phyloP scores from a whole-genome alignment of 1,140 invertebrate species.

The Drosophila ironensis region DNA sequence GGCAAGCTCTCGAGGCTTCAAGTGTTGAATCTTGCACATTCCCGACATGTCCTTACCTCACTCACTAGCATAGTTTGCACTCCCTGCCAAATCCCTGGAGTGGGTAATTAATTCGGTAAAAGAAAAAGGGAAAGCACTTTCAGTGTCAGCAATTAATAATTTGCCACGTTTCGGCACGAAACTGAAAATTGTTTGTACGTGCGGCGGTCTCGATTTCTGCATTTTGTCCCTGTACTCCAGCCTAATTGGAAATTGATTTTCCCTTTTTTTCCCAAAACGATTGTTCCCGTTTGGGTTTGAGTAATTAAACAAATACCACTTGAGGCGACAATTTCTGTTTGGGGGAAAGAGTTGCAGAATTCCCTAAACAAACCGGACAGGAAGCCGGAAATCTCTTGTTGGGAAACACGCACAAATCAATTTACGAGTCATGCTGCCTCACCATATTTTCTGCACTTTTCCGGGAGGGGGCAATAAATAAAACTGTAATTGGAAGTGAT shows the following conservation, averaged over 20 bases:
- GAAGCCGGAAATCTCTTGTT: neutral
- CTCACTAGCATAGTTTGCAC: constrained; percentile 28
- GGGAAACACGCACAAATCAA: constrained; percentile 68
- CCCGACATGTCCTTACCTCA: constrained; percentile 4
- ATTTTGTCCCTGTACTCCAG: constrained; percentile 24
- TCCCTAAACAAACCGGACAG: neutral
- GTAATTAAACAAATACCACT: constrained; percentile 60
- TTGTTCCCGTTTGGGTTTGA: constrained; percentile 64
- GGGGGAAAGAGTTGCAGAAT: constrained; percentile 31
- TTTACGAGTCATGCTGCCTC: constrained; percentile 18
- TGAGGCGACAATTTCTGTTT: neutral
- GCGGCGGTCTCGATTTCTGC: constrained; percentile 31
- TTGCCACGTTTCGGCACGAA: constrained; percentile 35
- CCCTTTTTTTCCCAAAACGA: constrained; percentile 22
- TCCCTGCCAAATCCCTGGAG: constrained; percentile 17
- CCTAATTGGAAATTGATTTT: constrained; percentile 59
- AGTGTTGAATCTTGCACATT: constrained; percentile 39
- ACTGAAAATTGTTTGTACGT: constrained; percentile 66
- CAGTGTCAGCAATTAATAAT: constrained; percentile 63
- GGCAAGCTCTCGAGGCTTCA: constrained; percentile 25
- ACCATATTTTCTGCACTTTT: constrained; percentile 36
- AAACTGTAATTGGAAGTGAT: constrained; percentile 75
- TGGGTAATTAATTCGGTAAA: constrained; percentile 66
- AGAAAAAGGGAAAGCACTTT: constrained; percentile 17
- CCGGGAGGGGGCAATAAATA: constrained; percentile 71